Evolutionary conservation across 1,140 invertebrate species (phyloP).

Genomic region (Harpegnathos saltator): DNA sequence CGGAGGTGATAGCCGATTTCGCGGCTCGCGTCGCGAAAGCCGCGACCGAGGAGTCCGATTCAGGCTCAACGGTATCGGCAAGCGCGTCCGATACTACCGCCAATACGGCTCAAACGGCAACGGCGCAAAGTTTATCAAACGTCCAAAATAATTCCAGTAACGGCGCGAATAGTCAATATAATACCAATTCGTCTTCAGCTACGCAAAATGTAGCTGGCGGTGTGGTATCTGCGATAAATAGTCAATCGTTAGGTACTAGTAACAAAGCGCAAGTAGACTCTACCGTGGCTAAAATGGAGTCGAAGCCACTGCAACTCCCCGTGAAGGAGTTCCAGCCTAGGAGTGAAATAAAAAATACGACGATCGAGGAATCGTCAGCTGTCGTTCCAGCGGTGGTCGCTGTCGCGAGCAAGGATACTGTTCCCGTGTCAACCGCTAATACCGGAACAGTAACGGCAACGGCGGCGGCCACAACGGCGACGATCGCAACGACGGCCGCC

Average conservation of each 20-base stretch:
- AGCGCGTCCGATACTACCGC: conserved; percentile 49
- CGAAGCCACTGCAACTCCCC: conserved; percentile 73
- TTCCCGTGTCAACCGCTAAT: conserved; percentile 56
- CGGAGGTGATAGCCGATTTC: conserved; percentile 80
- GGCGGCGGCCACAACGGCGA: neutral
- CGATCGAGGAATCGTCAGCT: conserved; percentile 65
- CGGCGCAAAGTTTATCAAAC: conserved; percentile 66
- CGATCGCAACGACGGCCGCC: conserved; percentile 36
- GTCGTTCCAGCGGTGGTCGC: conserved; percentile 12
- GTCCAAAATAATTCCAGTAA: conserved; percentile 69
- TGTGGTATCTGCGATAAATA: conserved; percentile 60
- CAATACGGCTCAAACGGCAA: conserved; percentile 60
- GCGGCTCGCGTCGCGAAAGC: conserved; percentile 81
- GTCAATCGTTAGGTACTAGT: conserved; percentile 69
- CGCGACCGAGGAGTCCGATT: conserved; percentile 74
- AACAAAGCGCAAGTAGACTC: conserved; percentile 60
- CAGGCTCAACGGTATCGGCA: conserved; percentile 65
- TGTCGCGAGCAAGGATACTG: conserved; percentile 73
- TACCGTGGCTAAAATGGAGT: conserved; percentile 69
- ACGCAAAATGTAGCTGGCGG: conserved; percentile 66
- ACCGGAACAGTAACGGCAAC: conserved; percentile 22
- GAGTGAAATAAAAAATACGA: conserved; percentile 67
- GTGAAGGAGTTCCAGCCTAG: conserved; percentile 76
- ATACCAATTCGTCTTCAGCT: conserved; percentile 63
- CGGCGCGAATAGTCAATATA: conserved; percentile 73